These are phyloP conservation scores for Phoebastria nigripes DNA, from an alignment of 2,797 vertebrate species.

Conservation along the genomic window DNA sequence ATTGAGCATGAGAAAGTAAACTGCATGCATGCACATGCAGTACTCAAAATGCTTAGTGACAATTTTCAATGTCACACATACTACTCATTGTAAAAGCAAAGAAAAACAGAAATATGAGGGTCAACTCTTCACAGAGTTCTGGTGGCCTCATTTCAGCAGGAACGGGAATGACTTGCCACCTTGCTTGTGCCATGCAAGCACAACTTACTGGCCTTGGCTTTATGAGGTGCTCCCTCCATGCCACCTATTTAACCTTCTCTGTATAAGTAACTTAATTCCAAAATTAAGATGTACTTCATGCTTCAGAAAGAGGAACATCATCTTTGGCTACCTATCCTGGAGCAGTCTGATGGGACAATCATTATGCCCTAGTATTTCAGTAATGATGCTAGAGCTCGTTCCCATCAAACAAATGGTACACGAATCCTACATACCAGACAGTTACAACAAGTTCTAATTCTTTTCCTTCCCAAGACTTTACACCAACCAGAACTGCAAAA, in stretches of 20 bases:
- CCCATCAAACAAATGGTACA: background rate
- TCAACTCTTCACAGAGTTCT: background rate
- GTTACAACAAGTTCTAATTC: background rate
- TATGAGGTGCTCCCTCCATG: background rate
- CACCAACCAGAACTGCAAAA: background rate
- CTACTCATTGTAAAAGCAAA: background rate
- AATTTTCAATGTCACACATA: background rate
- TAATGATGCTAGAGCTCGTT: background rate
- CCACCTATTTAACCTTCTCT: background rate
- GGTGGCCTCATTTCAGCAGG: background rate
- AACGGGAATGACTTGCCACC: background rate
- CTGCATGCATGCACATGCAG: accelerated
- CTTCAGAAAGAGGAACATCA: background rate
- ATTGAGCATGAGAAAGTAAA: background rate
- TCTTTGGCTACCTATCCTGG: background rate
- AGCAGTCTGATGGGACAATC: background rate
- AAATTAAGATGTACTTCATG: background rate
- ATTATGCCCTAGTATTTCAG: background rate
- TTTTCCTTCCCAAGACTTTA: background rate
- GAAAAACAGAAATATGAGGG: background rate
- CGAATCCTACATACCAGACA: background rate
- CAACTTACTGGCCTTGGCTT: background rate
- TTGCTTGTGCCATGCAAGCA: background rate
- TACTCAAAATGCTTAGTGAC: background rate
- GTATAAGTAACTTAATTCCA: background rate